These are phyloP conservation scores for Sympetrum striolatum DNA, from an alignment of 2,888 invertebrate species.

Conservation along the genomic window DNA sequence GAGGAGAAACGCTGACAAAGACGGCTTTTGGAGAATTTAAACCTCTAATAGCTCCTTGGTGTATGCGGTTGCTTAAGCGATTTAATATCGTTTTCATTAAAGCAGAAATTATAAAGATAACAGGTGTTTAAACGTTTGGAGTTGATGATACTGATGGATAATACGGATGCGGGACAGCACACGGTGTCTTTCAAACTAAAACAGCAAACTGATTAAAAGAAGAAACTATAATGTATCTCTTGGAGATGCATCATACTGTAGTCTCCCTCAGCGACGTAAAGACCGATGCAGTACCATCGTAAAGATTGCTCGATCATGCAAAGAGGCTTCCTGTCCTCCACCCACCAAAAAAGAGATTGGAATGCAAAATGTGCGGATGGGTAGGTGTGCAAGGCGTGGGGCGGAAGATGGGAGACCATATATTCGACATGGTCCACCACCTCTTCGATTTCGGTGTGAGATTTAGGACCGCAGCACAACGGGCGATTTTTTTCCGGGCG, in stretches of 20 bases:
- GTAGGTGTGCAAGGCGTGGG: background rate
- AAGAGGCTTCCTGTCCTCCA: background rate
- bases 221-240: too few species aligned
- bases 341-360: background rate
- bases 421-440: background rate
- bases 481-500: background rate
- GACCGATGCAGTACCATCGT: background rate
- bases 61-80: too few species aligned
- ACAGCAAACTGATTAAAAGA: too few species aligned
- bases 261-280: background rate
- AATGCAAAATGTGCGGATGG: background rate
- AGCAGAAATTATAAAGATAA: too few species aligned
- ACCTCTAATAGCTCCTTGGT: too few species aligned
- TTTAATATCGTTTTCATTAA: too few species aligned
- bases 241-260: background rate
- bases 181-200: too few species aligned
- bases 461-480: background rate
- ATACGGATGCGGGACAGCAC: too few species aligned
- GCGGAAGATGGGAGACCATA: background rate
- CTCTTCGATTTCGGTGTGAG: background rate
- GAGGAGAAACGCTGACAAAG: too few species aligned
- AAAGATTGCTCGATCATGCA: background rate
- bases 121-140: too few species aligned
- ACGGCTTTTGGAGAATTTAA: too few species aligned
- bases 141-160: too few species aligned